These are phyloP conservation scores for Tenthredo mesomela DNA, from an alignment of 2,888 invertebrate genomes.

Conservation along the genomic window DNA sequence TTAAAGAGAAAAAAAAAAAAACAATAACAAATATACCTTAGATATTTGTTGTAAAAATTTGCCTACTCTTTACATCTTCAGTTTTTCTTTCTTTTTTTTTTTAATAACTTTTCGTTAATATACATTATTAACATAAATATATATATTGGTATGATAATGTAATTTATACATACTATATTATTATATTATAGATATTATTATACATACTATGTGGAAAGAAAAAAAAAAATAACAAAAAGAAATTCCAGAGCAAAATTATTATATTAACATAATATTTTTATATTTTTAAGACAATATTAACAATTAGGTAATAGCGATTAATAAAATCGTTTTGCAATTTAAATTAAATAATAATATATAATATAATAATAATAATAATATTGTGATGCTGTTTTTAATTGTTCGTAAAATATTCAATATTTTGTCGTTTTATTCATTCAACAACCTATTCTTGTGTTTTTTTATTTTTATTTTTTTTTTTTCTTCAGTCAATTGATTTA, in stretches of 20 bases:
- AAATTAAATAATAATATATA: background rate
- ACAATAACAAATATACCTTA: background rate
- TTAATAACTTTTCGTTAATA: slow-evolving; percentile 1
- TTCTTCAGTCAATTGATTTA: slow-evolving; percentile 54
- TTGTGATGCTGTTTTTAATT: slow-evolving; percentile 24
- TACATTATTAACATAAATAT: slow-evolving; percentile 5
- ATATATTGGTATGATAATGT: background rate
- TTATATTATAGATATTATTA: slow-evolving; percentile 8
- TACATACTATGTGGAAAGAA: background rate
- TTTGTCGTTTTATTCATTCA: slow-evolving; percentile 7
- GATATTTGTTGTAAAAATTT: background rate
- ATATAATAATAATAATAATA: background rate
- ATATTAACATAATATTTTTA: background rate
- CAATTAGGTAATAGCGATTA: background rate
- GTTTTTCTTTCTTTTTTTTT: background rate
- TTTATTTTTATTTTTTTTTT: slow-evolving; percentile 25
- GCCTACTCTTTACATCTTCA: background rate
- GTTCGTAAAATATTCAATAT: slow-evolving; percentile 14
- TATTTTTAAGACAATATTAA: background rate
- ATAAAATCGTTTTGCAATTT: background rate
- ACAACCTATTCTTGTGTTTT: slow-evolving; percentile 2
- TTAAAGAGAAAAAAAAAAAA: slow-evolving; percentile 31
- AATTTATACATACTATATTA: background rate
- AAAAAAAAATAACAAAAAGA: background rate
- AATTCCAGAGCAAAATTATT: slow-evolving; percentile 9